These are phyloP conservation scores for Elaphurus davidianus DNA, from an alignment of 2,113 vertebrate genomes.

Conservation along the genomic window DNA sequence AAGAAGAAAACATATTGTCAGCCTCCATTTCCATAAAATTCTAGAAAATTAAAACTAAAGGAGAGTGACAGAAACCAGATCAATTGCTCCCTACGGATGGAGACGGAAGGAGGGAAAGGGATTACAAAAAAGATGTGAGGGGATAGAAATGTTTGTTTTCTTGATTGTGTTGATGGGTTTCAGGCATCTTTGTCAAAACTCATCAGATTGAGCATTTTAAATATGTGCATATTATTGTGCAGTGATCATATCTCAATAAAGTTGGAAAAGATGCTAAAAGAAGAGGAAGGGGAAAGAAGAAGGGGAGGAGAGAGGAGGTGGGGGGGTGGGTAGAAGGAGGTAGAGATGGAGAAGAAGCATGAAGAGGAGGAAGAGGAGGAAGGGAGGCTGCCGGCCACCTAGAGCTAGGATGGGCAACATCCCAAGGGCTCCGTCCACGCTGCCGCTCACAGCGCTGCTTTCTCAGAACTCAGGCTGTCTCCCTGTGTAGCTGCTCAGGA, in stretches of 20 bases:
- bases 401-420: background rate
- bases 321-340: background rate
- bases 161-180: background rate
- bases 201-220: background rate
- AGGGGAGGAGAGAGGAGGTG: background rate
- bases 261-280: background rate
- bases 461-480: background rate
- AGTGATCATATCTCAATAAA: background rate
- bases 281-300: background rate
- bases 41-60: background rate
- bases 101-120: background rate
- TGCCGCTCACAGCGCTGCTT: background rate
- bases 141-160: background rate
- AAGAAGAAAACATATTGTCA: background rate
- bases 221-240: background rate
- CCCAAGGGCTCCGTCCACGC: too few species aligned
- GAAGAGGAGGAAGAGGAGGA: background rate
- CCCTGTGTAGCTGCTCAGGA: too few species aligned
- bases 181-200: background rate
- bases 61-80: background rate
- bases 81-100: background rate
- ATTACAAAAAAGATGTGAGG: background rate
- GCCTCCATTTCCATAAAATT: background rate
- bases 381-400: rapidly evolving
- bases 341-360: background rate